Evolutionary conservation across 2,888 invertebrate species (phyloP), one percentile per base, ranked within the genome.

Genomic region (Temnothorax ravouxi): DNA sequence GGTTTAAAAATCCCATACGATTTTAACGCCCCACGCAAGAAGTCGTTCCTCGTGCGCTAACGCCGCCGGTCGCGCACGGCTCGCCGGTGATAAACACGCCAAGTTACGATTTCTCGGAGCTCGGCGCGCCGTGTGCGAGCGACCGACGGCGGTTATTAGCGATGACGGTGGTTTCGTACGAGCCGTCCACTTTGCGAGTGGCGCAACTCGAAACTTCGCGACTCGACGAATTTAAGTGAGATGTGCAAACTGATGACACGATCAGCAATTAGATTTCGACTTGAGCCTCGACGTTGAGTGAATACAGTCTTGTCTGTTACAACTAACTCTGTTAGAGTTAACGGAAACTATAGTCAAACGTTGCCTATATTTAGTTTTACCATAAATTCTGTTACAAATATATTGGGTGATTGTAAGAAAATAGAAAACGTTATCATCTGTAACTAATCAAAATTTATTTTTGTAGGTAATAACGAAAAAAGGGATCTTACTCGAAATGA

Each of bases 81-180:
- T 88, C 85, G 89, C 87, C 89, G 92, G 93, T 92, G 94, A 95
- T 95, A 95, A 95, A 95, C 94, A 94, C 94, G 93, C 91, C 92
- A 94, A 93, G 94, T 94, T 95, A 95, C 94, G 95, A 94, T 95
- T 94, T 94, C 94, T 95, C 89, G 92, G 94, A 94, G 93, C 92
- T 71, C 89, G 41, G 50, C 74, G 66, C 81, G 59, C 69, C 64
- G 82, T 80, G 59, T 80, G 79, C 79, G 71, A 80, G 59, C 76
- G 21, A n/a, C n/a, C n/a, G n/a, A 62, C 56, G 59, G 44, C 79
- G 71, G 50, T 80, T 80, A 80, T 80, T 80, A 80, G 79, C 25
- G 71, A 25, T 29, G 79, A 56, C 59, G 71, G 29, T 56, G 54
- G 77, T 77, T 77, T 44, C 18, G 54, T 77, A 29, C 74, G 29